Conservation (phyloP, 2,797 vertebrate genomes). For the Garrulus glandarius region DNA sequence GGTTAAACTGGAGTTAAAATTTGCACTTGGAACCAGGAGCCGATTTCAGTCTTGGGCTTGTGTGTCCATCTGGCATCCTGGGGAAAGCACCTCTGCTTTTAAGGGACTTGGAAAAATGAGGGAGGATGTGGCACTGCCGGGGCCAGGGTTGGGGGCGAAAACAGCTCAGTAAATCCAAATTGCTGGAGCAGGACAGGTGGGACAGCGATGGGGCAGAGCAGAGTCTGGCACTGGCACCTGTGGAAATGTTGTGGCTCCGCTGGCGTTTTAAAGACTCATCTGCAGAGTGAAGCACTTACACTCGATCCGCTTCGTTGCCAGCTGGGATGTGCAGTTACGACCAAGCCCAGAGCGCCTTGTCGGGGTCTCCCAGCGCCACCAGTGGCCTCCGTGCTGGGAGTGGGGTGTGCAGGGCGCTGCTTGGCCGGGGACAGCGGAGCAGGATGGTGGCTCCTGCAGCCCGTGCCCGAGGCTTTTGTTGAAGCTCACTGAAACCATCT, state of each 20-base stretch:
- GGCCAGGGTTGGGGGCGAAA: background rate
- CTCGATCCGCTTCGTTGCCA: fast-evolving
- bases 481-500: background rate
- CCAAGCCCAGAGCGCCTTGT: fast-evolving
- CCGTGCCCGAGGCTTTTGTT: background rate
- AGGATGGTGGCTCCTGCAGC: background rate
- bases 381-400: background rate
- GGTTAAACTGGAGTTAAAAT: background rate
- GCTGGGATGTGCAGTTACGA: fast-evolving
- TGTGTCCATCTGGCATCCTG: fast-evolving
- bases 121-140: background rate
- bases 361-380: background rate
- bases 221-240: background rate
- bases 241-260: background rate
- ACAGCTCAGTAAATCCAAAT: background rate
- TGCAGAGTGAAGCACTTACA: background rate
- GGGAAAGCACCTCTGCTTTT: background rate
- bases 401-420: background rate
- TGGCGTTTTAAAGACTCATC: background rate
- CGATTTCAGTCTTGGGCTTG: background rate
- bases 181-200: background rate
- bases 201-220: background rate
- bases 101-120: background rate
- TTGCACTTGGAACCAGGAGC: background rate
- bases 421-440: fast-evolving